Conservation (phyloP, 2,797 vertebrate species). For the Catostomus latipinnis region DNA sequence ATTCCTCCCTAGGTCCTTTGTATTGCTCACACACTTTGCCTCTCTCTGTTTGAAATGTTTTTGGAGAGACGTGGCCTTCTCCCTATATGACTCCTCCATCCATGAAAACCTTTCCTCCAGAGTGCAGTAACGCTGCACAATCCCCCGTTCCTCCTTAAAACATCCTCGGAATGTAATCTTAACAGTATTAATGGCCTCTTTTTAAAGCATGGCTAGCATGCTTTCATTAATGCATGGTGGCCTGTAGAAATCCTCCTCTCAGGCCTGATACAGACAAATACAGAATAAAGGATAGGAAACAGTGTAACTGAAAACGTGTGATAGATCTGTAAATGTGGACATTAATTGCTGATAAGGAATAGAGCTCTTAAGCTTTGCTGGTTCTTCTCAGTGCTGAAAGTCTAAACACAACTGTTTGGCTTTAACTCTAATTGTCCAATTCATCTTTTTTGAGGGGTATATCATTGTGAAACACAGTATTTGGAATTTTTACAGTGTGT, state of each 20-base stretch:
- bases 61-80: conserved; percentile 33
- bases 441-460: background rate
- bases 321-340: background rate
- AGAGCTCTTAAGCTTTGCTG: background rate
- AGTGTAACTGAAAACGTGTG: background rate
- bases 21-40: background rate
- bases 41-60: conserved; percentile 33
- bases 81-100: conserved; percentile 24
- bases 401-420: background rate
- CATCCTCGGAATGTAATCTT: conserved; percentile 47
- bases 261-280: background rate
- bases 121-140: conserved; percentile 8
- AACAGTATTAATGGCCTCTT: conserved; percentile 38
- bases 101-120: conserved; percentile 43
- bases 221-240: conserved; percentile 34
- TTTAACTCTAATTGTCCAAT: background rate
- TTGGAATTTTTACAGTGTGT: conserved; percentile 3
- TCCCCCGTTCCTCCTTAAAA: conserved; percentile 40
- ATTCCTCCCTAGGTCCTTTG: conserved; percentile 25
- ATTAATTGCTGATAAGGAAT: conserved; percentile 1
- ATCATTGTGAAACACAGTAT: conserved; percentile 10
- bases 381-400: background rate
- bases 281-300: conserved; percentile 11
- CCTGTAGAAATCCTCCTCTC: conserved; percentile 15
- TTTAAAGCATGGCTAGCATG: conserved; percentile 31